Evolutionary conservation across 2,888 invertebrate species (phyloP).

Genomic region (Limnephilus lunatus): DNA sequence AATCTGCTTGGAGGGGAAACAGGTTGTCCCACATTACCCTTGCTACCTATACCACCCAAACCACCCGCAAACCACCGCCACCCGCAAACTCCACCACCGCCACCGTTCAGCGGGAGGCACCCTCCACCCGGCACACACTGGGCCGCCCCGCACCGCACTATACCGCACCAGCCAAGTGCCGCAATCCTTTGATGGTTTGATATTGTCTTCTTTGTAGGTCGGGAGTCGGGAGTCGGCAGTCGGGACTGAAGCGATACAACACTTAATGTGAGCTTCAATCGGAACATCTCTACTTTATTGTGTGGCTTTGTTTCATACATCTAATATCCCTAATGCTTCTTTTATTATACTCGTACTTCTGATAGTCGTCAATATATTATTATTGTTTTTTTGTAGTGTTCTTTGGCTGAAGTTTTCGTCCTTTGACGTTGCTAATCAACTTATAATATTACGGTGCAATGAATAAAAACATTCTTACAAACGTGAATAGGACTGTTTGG

Average conservation of each 20-base stretch:
- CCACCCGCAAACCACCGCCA: background rate
- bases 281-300: background rate
- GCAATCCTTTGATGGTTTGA: conserved; percentile 77
- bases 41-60: background rate
- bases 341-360: background rate
- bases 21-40: conserved; percentile 11
- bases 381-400: too few relatives aligned
- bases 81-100: background rate
- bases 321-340: background rate
- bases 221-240: background rate
- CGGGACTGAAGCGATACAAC: conserved; percentile 66
- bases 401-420: too few relatives aligned
- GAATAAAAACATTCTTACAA: too few relatives aligned
- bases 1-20: background rate
- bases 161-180: conserved; percentile 73
- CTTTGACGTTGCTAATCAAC: background rate
- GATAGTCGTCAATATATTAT: background rate
- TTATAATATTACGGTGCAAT: background rate
- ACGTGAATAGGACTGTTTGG: too few relatives aligned
- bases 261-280: background rate
- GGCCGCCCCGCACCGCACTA: background rate
- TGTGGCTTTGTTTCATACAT: background rate
- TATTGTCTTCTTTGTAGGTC: conserved; percentile 77
- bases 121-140: background rate
- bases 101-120: background rate